Base-by-base conservation (phyloP, 2,888 invertebrate species). In the Acleris emargana region DNA sequence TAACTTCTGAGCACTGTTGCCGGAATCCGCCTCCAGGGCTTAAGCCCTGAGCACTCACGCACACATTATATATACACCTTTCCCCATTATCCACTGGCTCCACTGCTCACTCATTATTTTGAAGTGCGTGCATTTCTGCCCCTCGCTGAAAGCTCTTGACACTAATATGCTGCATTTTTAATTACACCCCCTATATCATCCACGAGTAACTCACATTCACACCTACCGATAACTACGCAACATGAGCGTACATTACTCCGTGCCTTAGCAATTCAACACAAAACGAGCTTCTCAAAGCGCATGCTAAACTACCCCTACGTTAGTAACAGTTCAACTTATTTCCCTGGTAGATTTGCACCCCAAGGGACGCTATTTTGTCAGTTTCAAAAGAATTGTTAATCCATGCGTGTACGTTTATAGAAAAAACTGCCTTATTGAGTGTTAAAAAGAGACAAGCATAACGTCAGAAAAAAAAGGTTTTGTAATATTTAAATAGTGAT, bases 71-170 rank as follows among this genome's bases (percentile, higher is more conserved):
- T 32, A 32, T 57, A 61, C 60, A 61, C 60, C 55, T 61, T 64
- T 45, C 57, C 64, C 64, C 59, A 60, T 64, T 66, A 61, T 61
- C 66, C 55, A 55, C 71, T 76, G 72, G n/a, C n/a, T n/a, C n/a
- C n/a, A n/a, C n/a, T n/a, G n/a, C n/a, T n/a, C n/a, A n/a, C 75
- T 78, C 77, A 77, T 78, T 79, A 79, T 75, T 76, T 76, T 74
- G 69, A 78, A 78, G 79, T 71, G 68, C 64, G 69, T 64, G 72
- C 76, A 74, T 64, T 45, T 53, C 49, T 49, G 20, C 57, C 55
- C 67, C 52, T 9, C 62, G 54, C 25, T 42, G 64, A 59, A 51
- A 60, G 57, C 61, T 61, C 60, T 66, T 61, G 60, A 66, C 61
- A 66, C 57, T 66, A 66, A 66, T 66, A 60, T 55, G 55, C 60